Evolutionary conservation across 1,140 invertebrate genomes (phyloP).

Genomic region (Periplaneta americana): DNA sequence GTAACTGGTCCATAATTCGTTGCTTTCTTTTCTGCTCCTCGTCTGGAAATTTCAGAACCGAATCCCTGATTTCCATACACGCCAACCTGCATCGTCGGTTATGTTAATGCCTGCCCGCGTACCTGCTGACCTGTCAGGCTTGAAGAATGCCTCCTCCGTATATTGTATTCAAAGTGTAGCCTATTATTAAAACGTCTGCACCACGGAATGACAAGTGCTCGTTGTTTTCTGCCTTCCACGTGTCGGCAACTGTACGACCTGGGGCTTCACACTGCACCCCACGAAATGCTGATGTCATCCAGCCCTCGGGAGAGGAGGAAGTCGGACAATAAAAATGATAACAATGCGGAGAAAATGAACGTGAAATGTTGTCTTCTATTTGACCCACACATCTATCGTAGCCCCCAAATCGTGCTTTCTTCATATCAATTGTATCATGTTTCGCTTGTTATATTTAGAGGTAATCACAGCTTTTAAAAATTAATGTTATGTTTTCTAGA

Average conservation of each 20-base stretch:
- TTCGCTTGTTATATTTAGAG: no score
- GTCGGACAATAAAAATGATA: neutral
- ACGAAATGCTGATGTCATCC: neutral
- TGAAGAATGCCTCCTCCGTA: neutral
- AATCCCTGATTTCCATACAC: neutral
- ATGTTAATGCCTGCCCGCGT: neutral
- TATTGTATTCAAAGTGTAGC: neutral
- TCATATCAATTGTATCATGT: no score
- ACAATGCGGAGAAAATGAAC: neutral
- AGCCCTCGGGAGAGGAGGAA: no score
- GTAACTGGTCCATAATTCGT: neutral
- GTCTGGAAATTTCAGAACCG: neutral
- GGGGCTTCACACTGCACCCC: neutral
- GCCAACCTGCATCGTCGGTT: neutral
- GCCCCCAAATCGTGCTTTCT: no score
- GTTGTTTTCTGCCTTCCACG: neutral
- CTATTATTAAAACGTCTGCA: neutral
- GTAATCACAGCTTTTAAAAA: no score
- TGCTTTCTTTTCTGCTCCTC: neutral
- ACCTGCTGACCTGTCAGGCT: neutral
- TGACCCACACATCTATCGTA: no score
- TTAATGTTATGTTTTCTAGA: no score
- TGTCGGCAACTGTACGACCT: neutral
- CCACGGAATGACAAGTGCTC: neutral
- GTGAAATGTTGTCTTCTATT: neutral